phyloP scores from a whole-genome alignment of 2,888 invertebrate genomes.

The Microctonus brassicae region DNA sequence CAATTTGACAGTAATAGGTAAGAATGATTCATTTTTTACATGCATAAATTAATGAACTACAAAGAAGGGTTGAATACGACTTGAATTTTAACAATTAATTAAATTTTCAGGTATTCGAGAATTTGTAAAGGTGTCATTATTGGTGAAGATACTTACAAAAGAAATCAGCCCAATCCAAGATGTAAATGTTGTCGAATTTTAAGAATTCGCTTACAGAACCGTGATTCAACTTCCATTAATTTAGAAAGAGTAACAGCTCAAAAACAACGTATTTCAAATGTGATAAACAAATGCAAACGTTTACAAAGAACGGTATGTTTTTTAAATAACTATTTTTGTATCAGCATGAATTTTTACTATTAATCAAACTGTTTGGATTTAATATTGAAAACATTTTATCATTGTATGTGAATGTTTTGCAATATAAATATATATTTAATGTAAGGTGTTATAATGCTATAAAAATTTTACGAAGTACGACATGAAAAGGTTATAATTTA shows the following conservation, averaged over 20 bases:
- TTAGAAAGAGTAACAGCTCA: not conserved
- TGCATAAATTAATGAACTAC: too few species aligned
- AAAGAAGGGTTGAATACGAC: not conserved
- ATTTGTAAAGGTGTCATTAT: slow-evolving; percentile 1
- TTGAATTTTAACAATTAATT: not conserved
- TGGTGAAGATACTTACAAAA: slow-evolving; percentile 10
- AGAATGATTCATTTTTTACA: not conserved
- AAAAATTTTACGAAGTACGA: too few species aligned
- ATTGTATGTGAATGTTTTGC: too few species aligned
- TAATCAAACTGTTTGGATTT: too few species aligned
- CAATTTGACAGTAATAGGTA: not conserved
- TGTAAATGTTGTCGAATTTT: slow-evolving; percentile 12
- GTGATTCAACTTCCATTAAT: not conserved
- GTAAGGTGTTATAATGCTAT: too few species aligned
- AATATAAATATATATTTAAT: too few species aligned
- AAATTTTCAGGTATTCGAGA: slow-evolving; percentile 11
- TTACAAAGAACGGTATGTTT: not conserved
- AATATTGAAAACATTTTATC: too few species aligned
- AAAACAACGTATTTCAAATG: not conserved
- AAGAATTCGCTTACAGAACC: not conserved
- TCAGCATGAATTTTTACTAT: too few species aligned
- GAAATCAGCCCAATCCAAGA: slow-evolving; percentile 7
- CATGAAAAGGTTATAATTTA: too few species aligned
- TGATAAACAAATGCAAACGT: slow-evolving; percentile 3
- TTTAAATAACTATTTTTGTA: too few species aligned